Conservation (phyloP, 1,140 invertebrate genomes). For the Periplaneta americana region DNA sequence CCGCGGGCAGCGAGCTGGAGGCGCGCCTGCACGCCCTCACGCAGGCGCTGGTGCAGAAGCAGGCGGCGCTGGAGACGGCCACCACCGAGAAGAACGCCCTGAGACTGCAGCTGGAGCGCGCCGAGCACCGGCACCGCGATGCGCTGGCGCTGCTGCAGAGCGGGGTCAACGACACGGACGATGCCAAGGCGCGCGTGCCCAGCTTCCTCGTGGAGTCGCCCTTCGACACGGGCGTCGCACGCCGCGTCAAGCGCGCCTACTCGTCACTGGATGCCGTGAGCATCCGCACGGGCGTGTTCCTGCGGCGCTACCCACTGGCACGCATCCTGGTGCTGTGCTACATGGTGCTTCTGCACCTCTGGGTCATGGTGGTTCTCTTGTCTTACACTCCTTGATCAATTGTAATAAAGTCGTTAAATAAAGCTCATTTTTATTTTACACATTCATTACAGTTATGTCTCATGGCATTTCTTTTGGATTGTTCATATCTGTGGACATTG, state of each 20-base stretch:
- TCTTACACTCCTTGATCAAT: slow-evolving; percentile 13
- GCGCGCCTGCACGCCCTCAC: slow-evolving; percentile 62
- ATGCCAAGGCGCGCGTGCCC: slow-evolving; percentile 62
- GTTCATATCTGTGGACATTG: too few relatives aligned
- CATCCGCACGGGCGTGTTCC: slow-evolving; percentile 70
- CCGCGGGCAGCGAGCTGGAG: slow-evolving; percentile 57
- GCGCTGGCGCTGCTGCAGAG: slow-evolving; percentile 27
- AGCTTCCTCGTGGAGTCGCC: slow-evolving; percentile 68
- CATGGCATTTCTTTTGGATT: too few relatives aligned
- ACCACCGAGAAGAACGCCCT: slow-evolving; percentile 77
- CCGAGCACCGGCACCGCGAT: slow-evolving; percentile 55
- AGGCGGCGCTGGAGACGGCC: slow-evolving; percentile 66
- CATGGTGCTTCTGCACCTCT: slow-evolving; percentile 35
- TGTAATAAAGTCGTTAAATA: too few relatives aligned
- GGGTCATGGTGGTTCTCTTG: slow-evolving; percentile 16
- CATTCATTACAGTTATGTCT: too few relatives aligned
- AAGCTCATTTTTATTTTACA: too few relatives aligned
- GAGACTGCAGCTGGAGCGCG: slow-evolving; percentile 68
- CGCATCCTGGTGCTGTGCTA: slow-evolving; percentile 73
- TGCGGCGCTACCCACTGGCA: slow-evolving; percentile 73
- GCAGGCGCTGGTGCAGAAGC: slow-evolving; percentile 75
- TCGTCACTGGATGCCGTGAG: slow-evolving; percentile 70
- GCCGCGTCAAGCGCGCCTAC: slow-evolving; percentile 74
- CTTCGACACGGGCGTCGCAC: slow-evolving; percentile 69
- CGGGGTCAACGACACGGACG: slow-evolving; percentile 56